These are phyloP conservation scores for Corythornis cristatus DNA, from an alignment of 2,113 vertebrate genomes.

Conservation along the genomic window DNA sequence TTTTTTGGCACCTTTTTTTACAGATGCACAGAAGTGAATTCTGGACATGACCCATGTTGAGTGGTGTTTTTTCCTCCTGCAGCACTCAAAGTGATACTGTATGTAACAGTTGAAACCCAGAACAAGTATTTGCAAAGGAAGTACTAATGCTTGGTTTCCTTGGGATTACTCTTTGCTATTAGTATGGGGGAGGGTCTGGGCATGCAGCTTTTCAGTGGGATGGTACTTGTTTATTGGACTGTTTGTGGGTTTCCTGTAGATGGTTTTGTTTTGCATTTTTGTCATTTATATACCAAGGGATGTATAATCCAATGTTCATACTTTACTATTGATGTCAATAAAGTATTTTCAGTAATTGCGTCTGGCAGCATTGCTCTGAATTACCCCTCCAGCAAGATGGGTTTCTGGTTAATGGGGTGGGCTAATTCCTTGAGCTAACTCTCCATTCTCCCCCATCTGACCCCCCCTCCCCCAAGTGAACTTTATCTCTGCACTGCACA, in stretches of 20 bases:
- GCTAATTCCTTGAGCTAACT: neutral
- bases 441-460: neutral
- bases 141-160: neutral
- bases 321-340: constrained; percentile 58
- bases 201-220: neutral
- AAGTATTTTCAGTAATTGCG: constrained; percentile 68
- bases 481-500: neutral
- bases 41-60: neutral
- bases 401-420: neutral
- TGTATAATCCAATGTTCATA: constrained; percentile 17
- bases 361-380: constrained; percentile 30
- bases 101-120: neutral
- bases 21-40: neutral
- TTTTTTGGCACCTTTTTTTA: neutral
- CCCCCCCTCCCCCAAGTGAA: neutral
- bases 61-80: neutral
- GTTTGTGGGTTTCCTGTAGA: neutral
- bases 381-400: neutral
- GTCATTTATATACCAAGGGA: constrained; percentile 7
- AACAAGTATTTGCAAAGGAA: neutral
- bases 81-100: neutral
- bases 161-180: neutral
- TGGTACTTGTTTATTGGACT: neutral
- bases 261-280: constrained; percentile 38
- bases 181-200: neutral